Conservation (phyloP, 2,797 vertebrate genomes). For the Heliangelus exortis region DNA sequence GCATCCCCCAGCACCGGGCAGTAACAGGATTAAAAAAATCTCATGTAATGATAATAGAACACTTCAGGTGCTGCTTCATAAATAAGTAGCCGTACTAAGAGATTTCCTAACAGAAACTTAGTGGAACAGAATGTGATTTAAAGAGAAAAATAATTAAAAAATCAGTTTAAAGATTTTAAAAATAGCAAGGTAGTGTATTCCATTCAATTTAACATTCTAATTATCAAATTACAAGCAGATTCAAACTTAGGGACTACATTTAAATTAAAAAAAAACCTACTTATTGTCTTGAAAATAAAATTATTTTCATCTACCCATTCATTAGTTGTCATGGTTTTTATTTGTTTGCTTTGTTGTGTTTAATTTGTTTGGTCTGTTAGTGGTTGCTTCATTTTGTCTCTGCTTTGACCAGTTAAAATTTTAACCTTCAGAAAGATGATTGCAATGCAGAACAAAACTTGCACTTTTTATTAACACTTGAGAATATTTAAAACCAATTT, state of each 20-base stretch:
- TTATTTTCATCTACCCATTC: neutral
- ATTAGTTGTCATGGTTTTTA: slow-evolving; percentile 6
- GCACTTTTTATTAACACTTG: neutral
- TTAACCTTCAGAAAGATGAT: neutral
- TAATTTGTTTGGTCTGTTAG: neutral
- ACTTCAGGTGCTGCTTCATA: neutral
- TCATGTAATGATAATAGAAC: neutral
- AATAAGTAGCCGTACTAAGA: accelerated
- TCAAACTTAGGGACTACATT: neutral
- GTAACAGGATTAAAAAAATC: too few relatives aligned
- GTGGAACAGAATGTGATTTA: neutral
- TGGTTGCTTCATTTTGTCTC: neutral
- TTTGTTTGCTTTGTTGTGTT: neutral
- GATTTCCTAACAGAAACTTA: neutral
- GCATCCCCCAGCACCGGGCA: too few relatives aligned
- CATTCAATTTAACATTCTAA: neutral
- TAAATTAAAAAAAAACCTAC: slow-evolving; percentile 6
- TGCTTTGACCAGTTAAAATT: neutral
- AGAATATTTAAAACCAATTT: neutral
- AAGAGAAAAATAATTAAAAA: neutral
- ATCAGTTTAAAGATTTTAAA: neutral
- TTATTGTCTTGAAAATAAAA: neutral
- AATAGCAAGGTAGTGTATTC: neutral
- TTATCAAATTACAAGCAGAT: slow-evolving; percentile 17
- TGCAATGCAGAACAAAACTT: neutral